Evolutionary conservation across 2,888 invertebrate species (phyloP), one percentile per base, ranked within the genome.

Genomic region (Timandra comae): DNA sequence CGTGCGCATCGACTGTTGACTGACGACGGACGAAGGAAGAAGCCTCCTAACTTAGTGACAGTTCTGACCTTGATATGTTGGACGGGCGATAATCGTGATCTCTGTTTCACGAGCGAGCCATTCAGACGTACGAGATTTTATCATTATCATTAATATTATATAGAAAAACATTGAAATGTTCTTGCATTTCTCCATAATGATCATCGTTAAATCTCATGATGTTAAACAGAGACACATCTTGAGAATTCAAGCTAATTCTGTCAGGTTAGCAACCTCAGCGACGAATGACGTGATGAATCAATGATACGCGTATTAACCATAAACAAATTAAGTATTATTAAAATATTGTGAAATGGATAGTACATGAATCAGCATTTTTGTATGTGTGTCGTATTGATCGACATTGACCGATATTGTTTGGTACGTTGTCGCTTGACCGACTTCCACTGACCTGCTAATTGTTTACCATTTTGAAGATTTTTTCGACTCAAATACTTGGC

Each of bases 21-120:
- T 48, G 51, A 30, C 58, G 55, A 49, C 46, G 43, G 52, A 52
- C 52, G 51, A 49, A 55, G 54, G 52, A 50, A 56, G 63, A 64
- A 70, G 67, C 58, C 66, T 68, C 63, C 49, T 50, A 51, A 50
- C 46, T 51, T 46, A 65, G 61, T 76, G 79, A 75, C 74, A 69
- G 63, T 54, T 50, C 50, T 59, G 71, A 76, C 81, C 82, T 81
- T 81, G 79, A 49, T 46, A 53, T 38, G 56, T 46, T 53, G n/a
- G n/a, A n/a, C 53, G 43, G 52, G 48, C 43, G 55, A 60, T 66
- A 53, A 59, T 58, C 59, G 59, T 53, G 49, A 56, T 38, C 46
- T 46, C 37, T 33, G 49, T 38, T 49, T 37, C 43, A 46, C 62
- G 47, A 49, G 35, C 37, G 41, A 34, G 48, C 46, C 41, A 42